These are phyloP conservation scores for Scolopax bukidnonensis DNA, from an alignment of 2,797 vertebrate species.

Conservation along the genomic window DNA sequence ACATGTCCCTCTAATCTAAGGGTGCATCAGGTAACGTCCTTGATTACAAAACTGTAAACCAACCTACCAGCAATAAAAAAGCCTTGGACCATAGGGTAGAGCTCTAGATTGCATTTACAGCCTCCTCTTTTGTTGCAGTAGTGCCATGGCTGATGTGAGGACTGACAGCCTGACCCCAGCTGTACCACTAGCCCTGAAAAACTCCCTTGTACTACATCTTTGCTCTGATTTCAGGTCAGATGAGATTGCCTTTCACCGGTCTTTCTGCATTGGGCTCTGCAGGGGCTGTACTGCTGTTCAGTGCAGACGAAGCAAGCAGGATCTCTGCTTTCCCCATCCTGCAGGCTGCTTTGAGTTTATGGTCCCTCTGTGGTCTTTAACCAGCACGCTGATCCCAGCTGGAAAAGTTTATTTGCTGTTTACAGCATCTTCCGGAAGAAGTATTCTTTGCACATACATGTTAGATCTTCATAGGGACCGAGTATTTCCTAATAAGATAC, in stretches of 20 bases:
- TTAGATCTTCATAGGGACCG: neutral
- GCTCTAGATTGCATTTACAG: neutral
- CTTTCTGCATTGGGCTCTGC: neutral
- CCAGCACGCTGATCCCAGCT: neutral
- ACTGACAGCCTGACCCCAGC: neutral
- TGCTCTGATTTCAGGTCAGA: neutral
- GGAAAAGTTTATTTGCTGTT: constrained; percentile 25
- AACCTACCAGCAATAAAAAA: neutral
- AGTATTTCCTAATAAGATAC: neutral
- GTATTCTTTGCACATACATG: neutral
- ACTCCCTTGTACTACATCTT: neutral
- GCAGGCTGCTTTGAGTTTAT: neutral
- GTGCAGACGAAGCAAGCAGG: neutral
- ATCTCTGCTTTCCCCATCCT: neutral
- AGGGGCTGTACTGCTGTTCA: neutral
- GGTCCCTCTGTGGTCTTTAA: neutral
- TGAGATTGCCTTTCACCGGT: neutral
- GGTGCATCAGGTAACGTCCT: neutral
- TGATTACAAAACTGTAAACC: neutral
- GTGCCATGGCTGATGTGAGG: neutral
- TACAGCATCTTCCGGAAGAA: neutral
- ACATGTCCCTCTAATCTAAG: neutral
- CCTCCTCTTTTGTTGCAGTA: neutral
- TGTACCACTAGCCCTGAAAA: neutral
- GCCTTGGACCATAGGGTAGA: neutral